Base-by-base conservation (phyloP, 2,888 invertebrate species). In the Colostygia pectinataria region DNA sequence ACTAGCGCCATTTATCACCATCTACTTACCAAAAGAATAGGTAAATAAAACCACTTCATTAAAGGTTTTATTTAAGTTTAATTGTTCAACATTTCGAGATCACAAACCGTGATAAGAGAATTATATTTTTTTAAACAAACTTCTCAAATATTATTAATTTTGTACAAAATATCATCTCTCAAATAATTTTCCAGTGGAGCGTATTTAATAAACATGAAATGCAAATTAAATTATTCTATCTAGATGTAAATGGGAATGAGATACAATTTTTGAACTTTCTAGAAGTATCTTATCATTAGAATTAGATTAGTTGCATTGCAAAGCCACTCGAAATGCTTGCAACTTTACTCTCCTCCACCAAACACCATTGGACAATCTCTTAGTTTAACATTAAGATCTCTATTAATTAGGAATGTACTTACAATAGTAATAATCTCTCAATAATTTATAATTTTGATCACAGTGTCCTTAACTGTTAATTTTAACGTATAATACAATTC, bases 401-500 rank as follows among this genome's bases (percentile, higher is more conserved):
- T 86, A 83, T 80, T 77, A 65, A 72, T 83, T 86, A 88, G 89
- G 89, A 89, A 88, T 90, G 88, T 90, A 84, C 83, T 85, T 89
- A 89, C 76, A 83, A 78, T 86, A 72, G 79, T 85, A 82, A 88
- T 87, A 90, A 89, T 89, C 88, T 90, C 87, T 90, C 86, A 88
- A 87, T 89, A 89, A 85, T 90, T 88, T 86, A 89, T 89, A 90
- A 90, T 89, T 89, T 89, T 83, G 86, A 90, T 90, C 89, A 90
- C 90, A 90, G 89, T 87, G 80, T 82, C 74, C 85, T 88, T 89
- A 84, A 88, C 86, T 88, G 86, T 89, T 85, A 88, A 87, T 74
- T 77, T 82, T 84, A 88, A 89, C 87, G 79, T 86, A 84, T 84
- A 78, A 81, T 85, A 89, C 87, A 88, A 88, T 84, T 85, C 84